Evolutionary conservation across 2,888 invertebrate species (phyloP), one percentile per base, ranked within the genome.

Genomic region (Phasia obesa): DNA sequence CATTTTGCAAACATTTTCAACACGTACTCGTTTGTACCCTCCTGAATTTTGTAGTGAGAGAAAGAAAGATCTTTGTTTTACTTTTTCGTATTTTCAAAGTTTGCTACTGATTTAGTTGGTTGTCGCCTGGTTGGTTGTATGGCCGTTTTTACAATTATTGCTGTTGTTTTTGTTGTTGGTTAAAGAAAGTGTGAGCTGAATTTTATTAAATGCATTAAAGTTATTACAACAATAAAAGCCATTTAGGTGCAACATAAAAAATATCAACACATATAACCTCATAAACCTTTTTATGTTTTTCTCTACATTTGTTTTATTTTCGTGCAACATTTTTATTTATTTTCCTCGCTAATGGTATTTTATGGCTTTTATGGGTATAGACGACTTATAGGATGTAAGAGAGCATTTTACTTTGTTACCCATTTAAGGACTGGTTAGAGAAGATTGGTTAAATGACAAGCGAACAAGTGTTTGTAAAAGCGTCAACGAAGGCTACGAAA

Each of bases 171-270:
- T 27, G 27, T 44, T 75, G 44, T 35, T 69, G 76, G 67, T 42
- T 51, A 27, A 42, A 59, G 47, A 44, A 51, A 73, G 65, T 79
- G 73, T 79, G 73, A 79, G 73, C 38, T 59, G 71, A 65, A 65
- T 73, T 42, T 78, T 78, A 71, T 79, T 73, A 44, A 65, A 73
- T 67, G 59, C 79, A 79, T 79, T 73, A 73, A 77, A 73, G 59
- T 67, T 73, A 60, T 67, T 67, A 44, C 62, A 55, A 57, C 49
- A 81, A 57, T 59, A 70, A 81, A 81, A 75, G 49, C 42, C 70
- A 64, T 81, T 75, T 70, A 75, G 23, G 64, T 62, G 7, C 15
- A 25, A 57, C 70, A 42, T 38, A 62, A 17, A 60, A 69, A 67
- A 53, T 49, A 74, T 64, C 49, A 75, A 62, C n/a, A n/a, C n/a